A percentile compares a stretch with the other conserved stretches of the same genome.
Conservation (phyloP, 2,113 vertebrate genomes). For the Heterotilapia buettikoferi region DNA sequence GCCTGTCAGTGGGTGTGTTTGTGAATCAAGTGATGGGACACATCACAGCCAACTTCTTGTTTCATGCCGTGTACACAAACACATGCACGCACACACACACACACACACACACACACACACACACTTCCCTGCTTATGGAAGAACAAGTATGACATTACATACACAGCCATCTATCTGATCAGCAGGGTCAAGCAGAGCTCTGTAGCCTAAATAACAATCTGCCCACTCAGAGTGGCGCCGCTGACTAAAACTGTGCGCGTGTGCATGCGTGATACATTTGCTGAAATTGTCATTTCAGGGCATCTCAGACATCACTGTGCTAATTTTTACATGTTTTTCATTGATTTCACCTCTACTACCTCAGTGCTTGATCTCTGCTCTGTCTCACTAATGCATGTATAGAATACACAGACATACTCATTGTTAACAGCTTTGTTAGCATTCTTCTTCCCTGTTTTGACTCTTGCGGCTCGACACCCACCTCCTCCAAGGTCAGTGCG, state of each 20-base stretch:
- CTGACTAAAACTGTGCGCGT: background rate
- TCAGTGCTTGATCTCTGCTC: background rate
- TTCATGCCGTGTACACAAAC: background rate
- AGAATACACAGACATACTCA: background rate
- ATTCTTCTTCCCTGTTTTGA: background rate
- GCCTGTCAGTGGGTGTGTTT: background rate
- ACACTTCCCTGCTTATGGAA: background rate
- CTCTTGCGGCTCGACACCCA: background rate
- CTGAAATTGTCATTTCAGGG: background rate
- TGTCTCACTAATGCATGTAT: background rate
- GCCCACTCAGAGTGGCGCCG: slow-evolving; percentile 22
- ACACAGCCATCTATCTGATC: slow-evolving; percentile 21
- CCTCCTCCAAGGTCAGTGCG: background rate
- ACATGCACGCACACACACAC: background rate
- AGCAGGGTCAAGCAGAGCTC: background rate
- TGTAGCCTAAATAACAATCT: slow-evolving; percentile 52
- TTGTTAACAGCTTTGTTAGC: background rate
- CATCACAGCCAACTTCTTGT: background rate
- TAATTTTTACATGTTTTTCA: background rate
- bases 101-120: background rate
- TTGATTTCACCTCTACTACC: background rate
- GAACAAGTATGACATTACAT: background rate
- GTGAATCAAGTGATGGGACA: background rate
- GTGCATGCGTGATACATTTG: background rate
- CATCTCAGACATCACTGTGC: background rate